These are phyloP conservation scores for Macrotrachela quadricornifera DNA, from an alignment of 1,140 invertebrate genomes.

Conservation along the genomic window DNA sequence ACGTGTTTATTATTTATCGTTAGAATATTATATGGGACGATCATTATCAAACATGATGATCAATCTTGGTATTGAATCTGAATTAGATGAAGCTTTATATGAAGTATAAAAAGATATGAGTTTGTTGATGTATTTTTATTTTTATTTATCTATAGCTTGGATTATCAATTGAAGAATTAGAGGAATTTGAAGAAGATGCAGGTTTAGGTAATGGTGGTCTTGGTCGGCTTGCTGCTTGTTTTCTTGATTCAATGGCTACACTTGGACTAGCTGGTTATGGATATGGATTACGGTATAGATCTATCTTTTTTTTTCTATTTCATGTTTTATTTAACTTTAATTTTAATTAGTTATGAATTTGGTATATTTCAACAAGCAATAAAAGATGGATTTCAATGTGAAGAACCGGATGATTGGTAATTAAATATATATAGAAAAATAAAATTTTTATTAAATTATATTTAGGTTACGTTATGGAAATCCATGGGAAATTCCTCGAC, in stretches of 20 bases:
- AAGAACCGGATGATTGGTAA: conserved; percentile 89
- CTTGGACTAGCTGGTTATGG: conserved; percentile 90
- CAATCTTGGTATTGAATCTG: conserved; percentile 84
- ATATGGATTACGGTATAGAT: conserved; percentile 75
- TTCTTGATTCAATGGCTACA: conserved; percentile 90
- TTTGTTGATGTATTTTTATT: too few species aligned
- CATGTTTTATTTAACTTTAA: too few species aligned
- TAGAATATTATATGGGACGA: conserved; percentile 98
- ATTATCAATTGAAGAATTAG: conserved; percentile 87
- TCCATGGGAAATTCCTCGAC: conserved; percentile 90
- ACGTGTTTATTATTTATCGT: conserved; percentile 90
- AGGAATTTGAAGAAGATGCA: conserved; percentile 91
- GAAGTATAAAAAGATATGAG: conserved; percentile 35
- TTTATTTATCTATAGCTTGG: conserved; percentile 38
- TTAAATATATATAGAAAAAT: too few species aligned
- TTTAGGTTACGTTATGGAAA: conserved; percentile 55
- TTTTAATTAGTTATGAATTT: conserved; percentile 47
- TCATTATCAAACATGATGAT: conserved; percentile 96
- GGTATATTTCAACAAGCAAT: conserved; percentile 34
- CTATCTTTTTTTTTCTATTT: too few species aligned
- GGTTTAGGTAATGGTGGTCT: conserved; percentile 94
- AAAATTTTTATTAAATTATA: too few species aligned
- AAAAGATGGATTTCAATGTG: conserved; percentile 32
- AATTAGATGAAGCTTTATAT: conserved; percentile 90
- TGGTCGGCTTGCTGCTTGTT: conserved; percentile 85